Conservation (phyloP, 2,113 vertebrate genomes). For the Calyptommatus sinebrachiatus region DNA sequence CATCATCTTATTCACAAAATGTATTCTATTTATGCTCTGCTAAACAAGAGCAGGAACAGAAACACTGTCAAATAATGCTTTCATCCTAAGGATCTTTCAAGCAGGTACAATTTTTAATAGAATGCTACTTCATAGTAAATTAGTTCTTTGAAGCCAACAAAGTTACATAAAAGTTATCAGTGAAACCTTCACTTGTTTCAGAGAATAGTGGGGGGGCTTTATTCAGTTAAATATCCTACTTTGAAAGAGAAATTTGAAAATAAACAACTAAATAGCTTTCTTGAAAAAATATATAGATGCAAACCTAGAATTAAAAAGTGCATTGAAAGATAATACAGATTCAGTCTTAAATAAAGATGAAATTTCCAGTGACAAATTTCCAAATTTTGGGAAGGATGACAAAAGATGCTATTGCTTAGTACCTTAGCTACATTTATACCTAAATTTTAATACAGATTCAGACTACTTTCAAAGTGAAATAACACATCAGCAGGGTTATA, state of each 20-base stretch:
- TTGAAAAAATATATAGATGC: background rate
- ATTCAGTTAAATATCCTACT: background rate
- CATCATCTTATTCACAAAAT: background rate
- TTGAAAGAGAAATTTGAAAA: background rate
- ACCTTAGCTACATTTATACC: constrained; percentile 2
- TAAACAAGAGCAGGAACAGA: background rate
- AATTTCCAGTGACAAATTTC: background rate
- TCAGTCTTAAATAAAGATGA: background rate
- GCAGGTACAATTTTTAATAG: background rate
- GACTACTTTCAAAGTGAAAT: too few relatives aligned
- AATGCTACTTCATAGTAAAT: background rate
- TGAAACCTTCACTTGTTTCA: background rate
- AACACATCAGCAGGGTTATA: too few relatives aligned
- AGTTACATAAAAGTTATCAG: background rate
- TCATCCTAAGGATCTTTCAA: background rate
- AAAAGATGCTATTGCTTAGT: background rate
- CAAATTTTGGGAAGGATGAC: constrained; percentile 11
- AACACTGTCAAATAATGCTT: background rate
- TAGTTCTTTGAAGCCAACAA: background rate
- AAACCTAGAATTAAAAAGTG: constrained; percentile 1
- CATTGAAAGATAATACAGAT: background rate
- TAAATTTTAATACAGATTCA: background rate
- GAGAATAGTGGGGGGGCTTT: background rate
- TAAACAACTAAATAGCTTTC: background rate
- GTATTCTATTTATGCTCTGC: background rate